Base-by-base conservation (phyloP, 2,113 vertebrate genomes). In the Stigmatopora nigra region DNA sequence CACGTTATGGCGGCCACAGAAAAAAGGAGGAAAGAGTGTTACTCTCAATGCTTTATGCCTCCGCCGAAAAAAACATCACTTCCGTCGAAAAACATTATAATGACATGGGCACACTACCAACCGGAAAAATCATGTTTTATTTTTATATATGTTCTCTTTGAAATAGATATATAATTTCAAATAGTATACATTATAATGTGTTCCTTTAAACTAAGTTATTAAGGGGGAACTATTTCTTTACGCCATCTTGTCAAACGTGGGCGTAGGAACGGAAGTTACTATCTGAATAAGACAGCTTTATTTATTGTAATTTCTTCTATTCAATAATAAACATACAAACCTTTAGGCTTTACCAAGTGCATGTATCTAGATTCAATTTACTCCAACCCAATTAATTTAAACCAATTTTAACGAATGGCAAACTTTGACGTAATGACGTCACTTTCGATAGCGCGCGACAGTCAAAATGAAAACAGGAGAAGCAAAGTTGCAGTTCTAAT, bases 21-120 rank as follows among this genome's bases (percentile, higher is more conserved):
- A 85, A 95, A 98, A 96, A 95, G 94, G 94, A 95, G 94, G 69
- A 38, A 0, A 46, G 0, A 0, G 0, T 0, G 0, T 7, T 81
- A 0, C 0, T 5, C 6, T 0, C 6, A 0, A 35, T 7, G 1
- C 4, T 84, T 85, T 89, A 84, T 84, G 77, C 80, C 1, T 82
- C 90, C 90, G 88, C 20, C 65, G 76, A 70, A 72, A 65, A 17
- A 17, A 3, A 3, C 6, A 64, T 64, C 36, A 88, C 85, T 89
- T 90, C 89, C 90, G 89, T n/a, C 41, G 14, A 45, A 2, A 55
- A 16, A 20, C 10, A 25, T 31, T 1, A 3, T 45, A 61, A 25
- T 0, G 3, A 44, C 1, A 0, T 25, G 1, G 7, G 61, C 35
- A 11, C 0, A 0, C 46, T 47, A 41, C 55, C 0, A 0, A 0